These are phyloP conservation scores for Drosophila fuyamai DNA, from an alignment of 1,140 invertebrate species.

Conservation along the genomic window DNA sequence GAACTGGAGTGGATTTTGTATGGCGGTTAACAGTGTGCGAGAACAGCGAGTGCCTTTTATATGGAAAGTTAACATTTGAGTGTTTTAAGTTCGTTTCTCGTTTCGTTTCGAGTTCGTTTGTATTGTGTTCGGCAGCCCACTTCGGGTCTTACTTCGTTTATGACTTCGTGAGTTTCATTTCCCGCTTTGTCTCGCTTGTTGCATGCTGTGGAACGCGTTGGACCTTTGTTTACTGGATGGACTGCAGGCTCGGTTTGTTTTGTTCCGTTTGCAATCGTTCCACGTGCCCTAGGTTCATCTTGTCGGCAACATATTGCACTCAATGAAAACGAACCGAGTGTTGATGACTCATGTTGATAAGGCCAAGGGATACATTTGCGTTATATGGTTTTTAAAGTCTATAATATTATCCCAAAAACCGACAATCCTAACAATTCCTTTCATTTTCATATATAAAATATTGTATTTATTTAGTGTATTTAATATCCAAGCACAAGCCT, in stretches of 20 bases:
- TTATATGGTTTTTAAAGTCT: neutral
- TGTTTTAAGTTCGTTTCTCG: neutral
- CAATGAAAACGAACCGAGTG: neutral
- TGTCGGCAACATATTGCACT: constrained; percentile 10
- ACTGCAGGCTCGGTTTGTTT: constrained; percentile 30
- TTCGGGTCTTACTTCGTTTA: constrained; percentile 1
- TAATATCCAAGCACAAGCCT: neutral
- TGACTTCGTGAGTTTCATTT: constrained; percentile 12
- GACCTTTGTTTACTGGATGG: constrained; percentile 24
- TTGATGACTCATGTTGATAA: constrained; percentile 26
- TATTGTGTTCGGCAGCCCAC: neutral
- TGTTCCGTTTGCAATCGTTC: constrained; percentile 5
- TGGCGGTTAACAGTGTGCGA: neutral
- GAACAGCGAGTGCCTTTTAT: no score
- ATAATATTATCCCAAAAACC: neutral
- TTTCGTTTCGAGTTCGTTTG: constrained; percentile 1
- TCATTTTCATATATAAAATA: neutral
- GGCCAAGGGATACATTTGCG: neutral
- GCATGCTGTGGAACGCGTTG: constrained; percentile 61
- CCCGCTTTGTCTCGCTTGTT: constrained; percentile 54
- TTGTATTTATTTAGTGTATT: neutral
- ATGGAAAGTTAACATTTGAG: no score
- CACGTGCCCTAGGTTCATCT: constrained; percentile 6
- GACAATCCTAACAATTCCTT: neutral
- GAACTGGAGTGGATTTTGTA: neutral